Base-by-base conservation (phyloP, 1,140 invertebrate genomes). In the Caenorhabditis latens region DNA sequence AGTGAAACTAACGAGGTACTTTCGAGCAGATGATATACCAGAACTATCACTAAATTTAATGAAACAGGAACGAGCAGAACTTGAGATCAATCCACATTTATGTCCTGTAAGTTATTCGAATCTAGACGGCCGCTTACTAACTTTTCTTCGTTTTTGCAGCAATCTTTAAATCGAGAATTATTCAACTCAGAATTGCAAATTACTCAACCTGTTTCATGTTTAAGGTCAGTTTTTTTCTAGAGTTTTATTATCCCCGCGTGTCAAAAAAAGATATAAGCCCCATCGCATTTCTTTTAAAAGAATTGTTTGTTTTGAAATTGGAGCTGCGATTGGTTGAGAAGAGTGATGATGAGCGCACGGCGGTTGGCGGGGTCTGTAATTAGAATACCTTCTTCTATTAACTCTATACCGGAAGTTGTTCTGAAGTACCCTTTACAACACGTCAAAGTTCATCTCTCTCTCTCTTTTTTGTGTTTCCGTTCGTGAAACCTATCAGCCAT, bases 1-100 rank as follows among this genome's bases (percentile, higher is more conserved):
- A 71, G 90, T 92, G 16, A 91, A 90, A 24, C 90, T 93, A 13
- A 93, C 91, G 79, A 91, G 93, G 90, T 93, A 91, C 84, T 93
- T 93, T 86, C 90, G 93, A 14, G 89, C 89, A 43, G 92, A 92
- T 21, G 93, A 93, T 87, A 90, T 93, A 24, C 91, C 92, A 11
- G 89, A 91, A 58, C 91, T 91, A 75, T 92, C 92, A 8, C 91
- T 93, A 79, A 91, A 91, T 84, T 90, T 92, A 46, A 89, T 93
- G 53, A 89, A 91, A 32, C 91, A 93, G 87, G 93, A 93, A 87
- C 86, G 93, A 84, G 87, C 91, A 40, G 90, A 90, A 50, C 84
- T 84, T 21, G 86, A 86, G 32, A 86, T 75, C 48, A 58, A 86
- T 65, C 55, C 75, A 46, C 71, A 79, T 79, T 79, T 79, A 79